Evolutionary conservation across 2,797 vertebrate species (phyloP), one percentile per base, ranked within the genome.

Genomic region (Tadarida brasiliensis): DNA sequence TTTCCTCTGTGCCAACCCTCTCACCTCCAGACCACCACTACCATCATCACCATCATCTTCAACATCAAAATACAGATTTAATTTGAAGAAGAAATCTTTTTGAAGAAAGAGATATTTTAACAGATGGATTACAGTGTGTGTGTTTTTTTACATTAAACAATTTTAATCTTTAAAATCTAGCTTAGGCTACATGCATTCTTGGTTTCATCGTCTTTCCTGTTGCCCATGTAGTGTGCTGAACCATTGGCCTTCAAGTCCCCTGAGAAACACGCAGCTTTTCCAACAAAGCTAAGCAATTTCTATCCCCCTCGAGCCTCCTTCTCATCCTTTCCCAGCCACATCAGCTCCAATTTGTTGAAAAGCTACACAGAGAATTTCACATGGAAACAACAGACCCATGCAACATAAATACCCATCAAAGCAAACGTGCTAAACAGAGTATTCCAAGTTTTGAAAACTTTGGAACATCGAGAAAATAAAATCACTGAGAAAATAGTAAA

Each of bases 381-480:
- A 33, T 15, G 33, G 68, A 96, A 95, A 97, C 94, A 68, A 81
- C 1, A 84, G 30, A 74, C 26, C 57, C 57, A 47, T 35, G 26
- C 84, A 56, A 19, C 4, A 26, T 19, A 56, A 87, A 84, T 3
- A 30, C 4, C 80, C 65, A 19, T 74, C 33, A 87, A 90, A 94
- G 77, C 19, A 30, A 91, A 77, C 39, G 17, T 3, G 59, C 59
- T 76, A 26, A 93, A 76, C 67, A 56, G 93, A 90, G 84, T 67
- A 33, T 71, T 67, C 44, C 22, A 74, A 67, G 28, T 97, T 95
- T 90, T 74, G 70, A 91, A 93, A 95, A 90, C 83, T 93, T 85
- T 74, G 54, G 65, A 94, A 90, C 10, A 11, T 20, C 85, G 86
- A 77, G 86, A 93, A 97, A 96, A 87, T 68, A 76, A 89, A 96